Evolutionary conservation across 1,140 invertebrate genomes (phyloP).

Genomic region (Triops longicaudatus): DNA sequence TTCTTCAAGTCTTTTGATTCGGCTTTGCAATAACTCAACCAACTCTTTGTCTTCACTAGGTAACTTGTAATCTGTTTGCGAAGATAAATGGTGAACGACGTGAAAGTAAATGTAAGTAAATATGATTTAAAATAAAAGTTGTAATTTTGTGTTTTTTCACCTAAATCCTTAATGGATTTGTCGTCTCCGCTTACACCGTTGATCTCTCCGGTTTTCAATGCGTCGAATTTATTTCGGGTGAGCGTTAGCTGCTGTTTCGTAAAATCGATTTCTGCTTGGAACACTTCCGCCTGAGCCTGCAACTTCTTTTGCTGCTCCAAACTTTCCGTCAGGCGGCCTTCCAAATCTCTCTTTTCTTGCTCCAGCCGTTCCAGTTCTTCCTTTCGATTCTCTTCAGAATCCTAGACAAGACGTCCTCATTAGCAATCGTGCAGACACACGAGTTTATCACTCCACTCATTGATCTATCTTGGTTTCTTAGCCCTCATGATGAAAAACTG

Average conservation of each 20-base stretch:
- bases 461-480: too few species aligned
- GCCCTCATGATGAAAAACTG: too few species aligned
- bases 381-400: conserved; percentile 44
- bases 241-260: conserved; percentile 41
- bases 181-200: conserved; percentile 28
- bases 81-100: too few species aligned
- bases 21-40: conserved; percentile 17
- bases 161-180: conserved; percentile 29
- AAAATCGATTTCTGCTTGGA: conserved; percentile 43
- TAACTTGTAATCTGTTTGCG: conserved; percentile 29
- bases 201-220: conserved; percentile 25
- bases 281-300: conserved; percentile 35
- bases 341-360: conserved; percentile 43
- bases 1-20: background rate
- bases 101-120: background rate
- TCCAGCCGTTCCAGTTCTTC: conserved; percentile 43
- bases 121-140: background rate
- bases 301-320: conserved; percentile 38
- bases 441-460: too few species aligned
- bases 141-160: conserved; percentile 29
- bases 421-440: background rate
- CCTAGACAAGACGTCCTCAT: conserved; percentile 34
- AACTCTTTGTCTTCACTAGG: conserved; percentile 28
- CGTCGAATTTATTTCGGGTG: conserved; percentile 36
- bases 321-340: conserved; percentile 39